These are phyloP conservation scores for Clitarchus hookeri DNA, from an alignment of 2,888 invertebrate genomes.

Conservation along the genomic window DNA sequence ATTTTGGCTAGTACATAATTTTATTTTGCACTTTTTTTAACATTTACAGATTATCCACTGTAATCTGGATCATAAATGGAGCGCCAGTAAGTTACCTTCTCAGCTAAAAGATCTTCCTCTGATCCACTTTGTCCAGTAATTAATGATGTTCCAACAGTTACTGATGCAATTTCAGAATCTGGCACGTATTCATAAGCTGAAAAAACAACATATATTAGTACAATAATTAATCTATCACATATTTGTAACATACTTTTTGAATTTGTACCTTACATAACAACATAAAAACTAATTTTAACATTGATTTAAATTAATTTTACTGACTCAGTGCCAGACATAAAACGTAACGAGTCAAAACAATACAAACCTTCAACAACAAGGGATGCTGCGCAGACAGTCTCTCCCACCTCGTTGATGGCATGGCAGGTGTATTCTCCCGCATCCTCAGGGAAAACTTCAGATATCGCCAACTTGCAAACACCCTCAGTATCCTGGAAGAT, in stretches of 20 bases:
- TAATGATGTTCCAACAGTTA: conserved; percentile 54
- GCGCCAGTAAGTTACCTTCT: conserved; percentile 63
- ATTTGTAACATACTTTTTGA: conserved; percentile 15
- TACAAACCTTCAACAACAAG: conserved; percentile 79
- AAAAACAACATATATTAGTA: conserved; percentile 47
- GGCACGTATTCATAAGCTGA: conserved; percentile 91
- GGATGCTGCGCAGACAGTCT: conserved; percentile 74
- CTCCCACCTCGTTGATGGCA: conserved; percentile 82
- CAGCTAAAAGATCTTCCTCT: conserved; percentile 81
- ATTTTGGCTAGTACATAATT: too few species aligned
- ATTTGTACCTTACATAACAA: background rate
- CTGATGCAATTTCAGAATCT: conserved; percentile 77
- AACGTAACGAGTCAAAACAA: background rate
- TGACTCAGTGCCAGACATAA: background rate
- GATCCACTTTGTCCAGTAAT: conserved; percentile 69
- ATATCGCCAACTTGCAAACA: conserved; percentile 76
- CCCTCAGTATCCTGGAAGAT: conserved; percentile 78
- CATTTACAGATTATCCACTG: conserved; percentile 21
- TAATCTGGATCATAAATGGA: conserved; percentile 43
- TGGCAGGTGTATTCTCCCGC: conserved; percentile 83
- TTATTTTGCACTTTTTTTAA: too few species aligned
- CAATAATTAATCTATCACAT: background rate
- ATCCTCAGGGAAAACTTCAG: conserved; percentile 90
- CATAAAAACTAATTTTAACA: background rate
- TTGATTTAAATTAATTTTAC: background rate